Evolutionary conservation across 2,888 invertebrate species (phyloP).

Genomic region (Cephus pygmeus): DNA sequence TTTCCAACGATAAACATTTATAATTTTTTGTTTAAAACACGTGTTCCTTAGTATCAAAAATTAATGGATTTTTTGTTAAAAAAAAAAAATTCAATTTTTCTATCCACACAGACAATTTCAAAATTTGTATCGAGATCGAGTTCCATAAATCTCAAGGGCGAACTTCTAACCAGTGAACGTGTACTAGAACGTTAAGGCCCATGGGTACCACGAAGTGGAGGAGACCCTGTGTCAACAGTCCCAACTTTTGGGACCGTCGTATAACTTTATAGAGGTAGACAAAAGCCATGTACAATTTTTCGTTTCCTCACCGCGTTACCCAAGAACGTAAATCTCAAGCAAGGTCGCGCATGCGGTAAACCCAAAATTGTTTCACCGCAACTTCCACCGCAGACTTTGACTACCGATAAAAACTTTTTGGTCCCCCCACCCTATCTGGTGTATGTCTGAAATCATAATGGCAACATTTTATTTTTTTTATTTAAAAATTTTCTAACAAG

Average conservation of each 20-base stretch:
- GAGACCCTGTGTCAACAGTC: neutral
- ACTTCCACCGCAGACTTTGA: conserved; percentile 25
- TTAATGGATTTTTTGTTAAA: neutral
- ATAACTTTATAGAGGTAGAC: conserved; percentile 36
- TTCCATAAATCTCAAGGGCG: neutral
- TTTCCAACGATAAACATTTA: neutral
- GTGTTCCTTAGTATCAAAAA: neutral
- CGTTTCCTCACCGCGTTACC: conserved; percentile 11
- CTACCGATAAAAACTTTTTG: neutral
- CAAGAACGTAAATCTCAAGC: conserved; percentile 33
- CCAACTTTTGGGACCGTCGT: conserved; percentile 19
- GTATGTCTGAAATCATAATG: neutral
- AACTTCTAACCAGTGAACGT: neutral
- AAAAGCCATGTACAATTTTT: conserved; percentile 11
- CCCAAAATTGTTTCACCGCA: conserved; percentile 32
- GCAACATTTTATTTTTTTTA: neutral
- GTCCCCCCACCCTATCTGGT: too few species aligned
- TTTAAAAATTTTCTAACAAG: neutral
- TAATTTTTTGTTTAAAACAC: neutral
- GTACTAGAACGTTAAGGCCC: neutral
- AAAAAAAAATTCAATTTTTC: neutral
- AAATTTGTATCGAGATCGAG: neutral
- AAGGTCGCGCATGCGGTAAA: conserved; percentile 33
- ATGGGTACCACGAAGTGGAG: neutral
- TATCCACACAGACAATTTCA: neutral